Conservation (phyloP, 1,140 invertebrate genomes). For the Planococcus citri region DNA sequence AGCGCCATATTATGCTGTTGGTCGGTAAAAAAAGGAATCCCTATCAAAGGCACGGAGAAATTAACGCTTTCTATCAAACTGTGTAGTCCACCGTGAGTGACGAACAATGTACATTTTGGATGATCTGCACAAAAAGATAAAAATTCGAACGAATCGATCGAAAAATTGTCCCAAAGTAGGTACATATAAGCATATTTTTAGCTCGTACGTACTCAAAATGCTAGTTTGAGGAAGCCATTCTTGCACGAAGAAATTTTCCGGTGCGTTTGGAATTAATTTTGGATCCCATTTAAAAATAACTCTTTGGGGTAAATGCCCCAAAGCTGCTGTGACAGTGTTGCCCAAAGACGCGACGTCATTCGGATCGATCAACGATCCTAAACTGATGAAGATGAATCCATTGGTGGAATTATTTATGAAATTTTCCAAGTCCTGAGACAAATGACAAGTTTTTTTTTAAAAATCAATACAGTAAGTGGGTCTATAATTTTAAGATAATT, state of each 20-base stretch:
- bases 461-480: too few species aligned
- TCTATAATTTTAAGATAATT: neutral
- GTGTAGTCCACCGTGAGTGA: conserved; percentile 43
- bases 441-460: too few species aligned
- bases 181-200: neutral
- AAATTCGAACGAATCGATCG: neutral
- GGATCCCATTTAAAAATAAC: conserved; percentile 8
- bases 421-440: conserved; percentile 10
- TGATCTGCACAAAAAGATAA: conserved; percentile 28
- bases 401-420: conserved; percentile 26
- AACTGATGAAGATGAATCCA: conserved; percentile 28
- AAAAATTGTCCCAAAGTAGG: neutral
- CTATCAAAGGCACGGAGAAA: conserved; percentile 38
- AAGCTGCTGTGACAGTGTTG: neutral
- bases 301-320: neutral
- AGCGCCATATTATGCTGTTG: conserved; percentile 39
- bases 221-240: neutral
- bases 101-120: conserved; percentile 36
- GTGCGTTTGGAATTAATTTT: neutral
- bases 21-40: conserved; percentile 49
- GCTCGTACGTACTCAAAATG: neutral
- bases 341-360: neutral
- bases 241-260: neutral
- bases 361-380: conserved; percentile 23
- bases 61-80: conserved; percentile 37